These are phyloP conservation scores for Anthonomus grandis DNA, from an alignment of 1,140 invertebrate genomes.

Conservation along the genomic window DNA sequence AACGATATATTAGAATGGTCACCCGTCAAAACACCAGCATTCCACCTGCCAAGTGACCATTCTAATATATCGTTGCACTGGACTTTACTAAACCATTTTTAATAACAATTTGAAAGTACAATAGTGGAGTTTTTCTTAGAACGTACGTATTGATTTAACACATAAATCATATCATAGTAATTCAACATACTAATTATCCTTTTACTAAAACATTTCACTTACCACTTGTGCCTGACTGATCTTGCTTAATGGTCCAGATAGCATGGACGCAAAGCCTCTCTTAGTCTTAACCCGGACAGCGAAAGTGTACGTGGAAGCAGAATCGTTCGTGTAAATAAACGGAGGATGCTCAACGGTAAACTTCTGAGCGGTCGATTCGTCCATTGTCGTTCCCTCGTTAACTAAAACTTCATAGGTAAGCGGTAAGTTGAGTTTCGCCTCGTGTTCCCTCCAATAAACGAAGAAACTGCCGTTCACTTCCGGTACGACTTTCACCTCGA, in stretches of 20 bases:
- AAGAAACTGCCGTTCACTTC: slow-evolving; percentile 58
- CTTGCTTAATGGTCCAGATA: slow-evolving; percentile 54
- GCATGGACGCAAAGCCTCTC: slow-evolving; percentile 61
- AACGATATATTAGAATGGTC: no score
- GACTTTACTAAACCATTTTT: no score
- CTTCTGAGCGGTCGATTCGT: slow-evolving; percentile 51
- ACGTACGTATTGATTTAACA: no score
- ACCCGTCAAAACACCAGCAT: no score
- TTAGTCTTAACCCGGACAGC: slow-evolving; percentile 60
- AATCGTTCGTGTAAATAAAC: slow-evolving; percentile 55
- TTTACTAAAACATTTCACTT: no score
- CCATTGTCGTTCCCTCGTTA: slow-evolving; percentile 55
- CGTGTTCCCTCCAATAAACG: slow-evolving; percentile 59
- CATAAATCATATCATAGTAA: no score
- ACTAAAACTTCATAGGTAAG: slow-evolving; percentile 62
- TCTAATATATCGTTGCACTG: no score
- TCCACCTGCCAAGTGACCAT: no score
- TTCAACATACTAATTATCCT: no score
- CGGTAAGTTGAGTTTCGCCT: slow-evolving; percentile 30
- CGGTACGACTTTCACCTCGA: slow-evolving; percentile 58
- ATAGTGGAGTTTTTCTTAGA: no score
- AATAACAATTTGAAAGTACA: no score
- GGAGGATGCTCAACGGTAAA: slow-evolving; percentile 54
- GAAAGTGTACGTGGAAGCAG: slow-evolving; percentile 58
- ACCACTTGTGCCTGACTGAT: neutral